phyloP scores from a whole-genome alignment of 2,113 vertebrate genomes.

The Notarius lentiginosus region DNA sequence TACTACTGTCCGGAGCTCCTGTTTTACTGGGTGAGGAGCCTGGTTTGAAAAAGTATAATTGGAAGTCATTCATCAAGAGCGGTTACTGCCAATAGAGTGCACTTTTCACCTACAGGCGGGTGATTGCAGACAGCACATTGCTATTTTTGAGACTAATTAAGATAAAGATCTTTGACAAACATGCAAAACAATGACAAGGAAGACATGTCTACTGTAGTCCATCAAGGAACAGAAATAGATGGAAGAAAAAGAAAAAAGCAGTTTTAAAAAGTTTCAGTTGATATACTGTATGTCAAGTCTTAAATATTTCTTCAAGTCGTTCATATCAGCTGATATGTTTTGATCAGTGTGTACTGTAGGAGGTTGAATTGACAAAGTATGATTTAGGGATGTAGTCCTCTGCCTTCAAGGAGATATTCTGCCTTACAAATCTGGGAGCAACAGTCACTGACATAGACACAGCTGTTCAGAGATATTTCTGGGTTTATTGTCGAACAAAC shows the following conservation, averaged over 20 bases:
- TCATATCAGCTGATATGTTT: not conserved
- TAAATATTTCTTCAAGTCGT: not conserved
- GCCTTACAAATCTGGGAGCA: no score
- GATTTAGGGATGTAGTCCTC: no score
- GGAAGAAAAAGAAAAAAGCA: not conserved
- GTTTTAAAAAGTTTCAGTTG: not conserved
- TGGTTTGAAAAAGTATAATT: constrained; percentile 34
- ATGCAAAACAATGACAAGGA: constrained; percentile 35
- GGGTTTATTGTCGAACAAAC: no score
- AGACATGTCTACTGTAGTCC: not conserved
- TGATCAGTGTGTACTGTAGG: no score
- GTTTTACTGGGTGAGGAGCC: constrained; percentile 18
- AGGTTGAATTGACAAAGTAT: no score
- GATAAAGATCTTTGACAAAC: constrained; percentile 45
- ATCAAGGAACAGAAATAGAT: not conserved
- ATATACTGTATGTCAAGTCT: not conserved
- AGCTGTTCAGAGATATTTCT: no score
- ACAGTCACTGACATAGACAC: no score
- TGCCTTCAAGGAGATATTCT: no score
- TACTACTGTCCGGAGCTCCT: not conserved
- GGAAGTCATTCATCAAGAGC: constrained; percentile 34
- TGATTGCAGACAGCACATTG: constrained; percentile 26
- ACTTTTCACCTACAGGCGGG: constrained; percentile 36
- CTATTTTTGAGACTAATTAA: constrained; percentile 54
- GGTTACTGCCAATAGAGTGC: constrained; percentile 32